Evolutionary conservation across 2,113 vertebrate genomes (phyloP).

Genomic region (Sinocyclocheilus maitianheensis): DNA sequence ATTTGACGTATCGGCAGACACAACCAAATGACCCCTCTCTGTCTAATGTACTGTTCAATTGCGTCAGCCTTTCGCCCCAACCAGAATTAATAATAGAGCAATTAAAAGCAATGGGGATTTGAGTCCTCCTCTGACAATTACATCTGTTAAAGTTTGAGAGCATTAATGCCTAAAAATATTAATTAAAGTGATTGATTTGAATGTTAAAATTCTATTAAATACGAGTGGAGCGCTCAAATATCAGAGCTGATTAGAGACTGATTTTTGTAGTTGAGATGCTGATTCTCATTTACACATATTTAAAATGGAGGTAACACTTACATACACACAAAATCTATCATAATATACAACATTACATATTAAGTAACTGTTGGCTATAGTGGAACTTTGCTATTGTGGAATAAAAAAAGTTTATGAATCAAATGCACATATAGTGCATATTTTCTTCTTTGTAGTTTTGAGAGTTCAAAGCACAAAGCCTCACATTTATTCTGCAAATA

Average conservation of each 20-base stretch:
- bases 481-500: background rate
- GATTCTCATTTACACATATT: background rate
- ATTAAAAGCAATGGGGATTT: slow-evolving; percentile 77
- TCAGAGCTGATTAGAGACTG: slow-evolving; percentile 74
- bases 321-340: background rate
- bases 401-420: background rate
- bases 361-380: background rate
- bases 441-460: background rate
- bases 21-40: slow-evolving; percentile 60
- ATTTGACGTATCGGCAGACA: slow-evolving; percentile 70
- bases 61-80: slow-evolving; percentile 71
- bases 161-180: slow-evolving; percentile 80
- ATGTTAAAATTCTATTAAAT: slow-evolving; percentile 79
- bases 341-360: background rate
- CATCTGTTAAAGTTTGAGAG: slow-evolving; percentile 78
- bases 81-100: slow-evolving; percentile 79
- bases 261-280: slow-evolving; percentile 58
- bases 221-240: slow-evolving; percentile 70
- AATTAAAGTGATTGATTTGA: slow-evolving; percentile 83
- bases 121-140: slow-evolving; percentile 77
- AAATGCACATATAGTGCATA: background rate
- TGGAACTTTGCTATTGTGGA: background rate
- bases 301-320: background rate
- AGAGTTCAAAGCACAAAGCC: background rate
- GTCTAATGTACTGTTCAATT: slow-evolving; percentile 68